A percentile compares a stretch with the other conserved stretches of the same genome.
Evolutionary conservation across 2,888 invertebrate genomes (phyloP).

Genomic region (Diplazon laetatorius): DNA sequence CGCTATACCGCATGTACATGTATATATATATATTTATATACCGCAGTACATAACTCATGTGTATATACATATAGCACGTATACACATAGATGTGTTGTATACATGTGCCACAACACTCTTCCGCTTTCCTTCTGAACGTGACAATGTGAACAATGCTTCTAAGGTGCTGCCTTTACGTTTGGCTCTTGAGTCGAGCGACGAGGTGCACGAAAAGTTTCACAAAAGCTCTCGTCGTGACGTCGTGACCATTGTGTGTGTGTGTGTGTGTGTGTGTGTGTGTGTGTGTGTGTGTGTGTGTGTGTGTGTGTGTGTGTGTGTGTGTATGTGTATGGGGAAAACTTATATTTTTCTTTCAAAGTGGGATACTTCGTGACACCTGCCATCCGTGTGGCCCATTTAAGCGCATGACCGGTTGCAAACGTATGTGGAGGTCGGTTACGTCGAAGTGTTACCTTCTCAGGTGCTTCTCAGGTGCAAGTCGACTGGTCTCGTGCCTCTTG

Average conservation of each 20-base stretch:
- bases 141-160: slow-evolving; percentile 60
- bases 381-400: slow-evolving; percentile 56
- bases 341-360: slow-evolving; percentile 6
- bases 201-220: slow-evolving; percentile 47
- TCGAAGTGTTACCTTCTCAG: slow-evolving; percentile 20
- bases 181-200: slow-evolving; percentile 26
- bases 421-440: slow-evolving; percentile 39
- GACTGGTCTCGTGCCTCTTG: slow-evolving; percentile 28
- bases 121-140: slow-evolving; percentile 35
- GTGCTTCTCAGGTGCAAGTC: slow-evolving; percentile 34
- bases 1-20: slow-evolving; percentile 1
- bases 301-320: too few relatives aligned
- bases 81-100: background rate
- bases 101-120: slow-evolving; percentile 6
- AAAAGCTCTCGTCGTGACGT: slow-evolving; percentile 53
- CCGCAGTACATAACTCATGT: background rate
- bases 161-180: slow-evolving; percentile 41
- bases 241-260: slow-evolving; percentile 48
- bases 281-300: too few relatives aligned
- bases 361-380: slow-evolving; percentile 58
- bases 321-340: too few relatives aligned
- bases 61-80: background rate
- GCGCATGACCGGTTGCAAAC: slow-evolving; percentile 22
- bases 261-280: too few relatives aligned
- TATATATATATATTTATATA: too few relatives aligned